A percentile compares a stretch with the other conserved stretches of the same genome.
phyloP scores from a whole-genome alignment of 2,888 invertebrate species.

The Busseola fusca region DNA sequence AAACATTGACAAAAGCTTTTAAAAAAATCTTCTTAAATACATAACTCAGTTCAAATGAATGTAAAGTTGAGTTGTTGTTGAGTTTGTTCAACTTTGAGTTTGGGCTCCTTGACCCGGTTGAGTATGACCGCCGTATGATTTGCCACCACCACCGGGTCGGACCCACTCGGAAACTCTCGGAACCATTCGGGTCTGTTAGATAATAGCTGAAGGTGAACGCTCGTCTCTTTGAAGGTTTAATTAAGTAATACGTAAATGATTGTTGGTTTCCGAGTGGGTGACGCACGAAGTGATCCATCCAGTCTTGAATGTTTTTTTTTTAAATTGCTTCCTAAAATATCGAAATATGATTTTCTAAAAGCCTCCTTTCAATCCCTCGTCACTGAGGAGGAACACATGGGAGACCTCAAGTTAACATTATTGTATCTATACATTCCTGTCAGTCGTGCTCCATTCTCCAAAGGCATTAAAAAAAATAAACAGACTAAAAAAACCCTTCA shows the following conservation, averaged over 20 bases:
- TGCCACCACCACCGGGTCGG: slow-evolving; percentile 4
- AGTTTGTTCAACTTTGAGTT: slow-evolving; percentile 59
- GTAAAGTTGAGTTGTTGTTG: slow-evolving; percentile 24
- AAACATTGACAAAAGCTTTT: slow-evolving; percentile 26
- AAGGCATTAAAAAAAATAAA: not conserved
- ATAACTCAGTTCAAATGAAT: slow-evolving; percentile 24
- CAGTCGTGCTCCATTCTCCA: not conserved
- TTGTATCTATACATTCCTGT: not conserved
- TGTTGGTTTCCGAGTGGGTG: slow-evolving; percentile 10
- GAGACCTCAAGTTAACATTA: not conserved
- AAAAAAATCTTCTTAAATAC: slow-evolving; percentile 35
- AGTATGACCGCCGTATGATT: slow-evolving; percentile 9
- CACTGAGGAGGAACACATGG: slow-evolving; percentile 5
- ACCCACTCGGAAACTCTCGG: slow-evolving; percentile 14
- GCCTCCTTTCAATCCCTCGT: not conserved
- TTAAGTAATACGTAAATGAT: slow-evolving; percentile 23
- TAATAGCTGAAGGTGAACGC: slow-evolving; percentile 33
- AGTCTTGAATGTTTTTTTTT: too few species aligned
- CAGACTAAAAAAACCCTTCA: not conserved
- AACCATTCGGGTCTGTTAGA: slow-evolving; percentile 15
- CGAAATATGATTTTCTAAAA: not conserved
- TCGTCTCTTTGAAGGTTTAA: slow-evolving; percentile 36
- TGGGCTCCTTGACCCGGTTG: slow-evolving; percentile 44
- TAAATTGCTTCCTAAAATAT: not conserved
- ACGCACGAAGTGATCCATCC: slow-evolving; percentile 1